Evolutionary conservation across 2,888 invertebrate genomes (phyloP), one percentile per base, ranked within the genome.

Genomic region (Drosophila sordidapex): DNA sequence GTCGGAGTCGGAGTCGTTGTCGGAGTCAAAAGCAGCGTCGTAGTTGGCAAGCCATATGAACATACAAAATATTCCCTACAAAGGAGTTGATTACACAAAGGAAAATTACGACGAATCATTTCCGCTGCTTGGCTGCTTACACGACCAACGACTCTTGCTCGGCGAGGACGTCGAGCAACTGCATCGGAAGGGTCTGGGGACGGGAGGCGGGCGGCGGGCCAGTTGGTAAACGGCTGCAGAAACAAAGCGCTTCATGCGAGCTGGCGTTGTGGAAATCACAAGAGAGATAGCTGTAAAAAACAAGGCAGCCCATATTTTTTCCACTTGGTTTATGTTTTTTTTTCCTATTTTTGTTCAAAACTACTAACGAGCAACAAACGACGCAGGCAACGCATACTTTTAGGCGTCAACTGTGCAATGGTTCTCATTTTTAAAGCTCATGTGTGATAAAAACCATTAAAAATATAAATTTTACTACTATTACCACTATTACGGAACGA

Each of bases 51-150:
- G 87, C 90, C 89, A 90, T 86, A 90, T 85, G 85, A 88, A 85
- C 86, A 90, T 83, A 86, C 84, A 90, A 90, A 87, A 89, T 89
- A 81, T 87, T 77, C 74, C 77, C 86, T 90, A 89, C 87, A 88
- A 91, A 91, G 90, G 91, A 91, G 91, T 91, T 91, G 91, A 91
- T 91, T 91, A 92, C 91, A 91, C 91, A 91, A 91, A 91, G 91
- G 91, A 92, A 91, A 91, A 91, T 92, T 92, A 92, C 91, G 91
- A 87, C 89, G 91, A 92, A 91, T 92, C 91, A 92, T 91, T 91
- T 92, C 92, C 92, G 91, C 90, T 90, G 91, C 90, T 90, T 91
- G 92, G 91, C 89, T 91, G 87, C 83, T 82, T 87, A 87, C 90
- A 89, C 76, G 82, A 87, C 87, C 90, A 87, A 79, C 76, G 76